These are phyloP conservation scores for Julus scandinavius DNA, from an alignment of 2,888 invertebrate species.

Conservation along the genomic window DNA sequence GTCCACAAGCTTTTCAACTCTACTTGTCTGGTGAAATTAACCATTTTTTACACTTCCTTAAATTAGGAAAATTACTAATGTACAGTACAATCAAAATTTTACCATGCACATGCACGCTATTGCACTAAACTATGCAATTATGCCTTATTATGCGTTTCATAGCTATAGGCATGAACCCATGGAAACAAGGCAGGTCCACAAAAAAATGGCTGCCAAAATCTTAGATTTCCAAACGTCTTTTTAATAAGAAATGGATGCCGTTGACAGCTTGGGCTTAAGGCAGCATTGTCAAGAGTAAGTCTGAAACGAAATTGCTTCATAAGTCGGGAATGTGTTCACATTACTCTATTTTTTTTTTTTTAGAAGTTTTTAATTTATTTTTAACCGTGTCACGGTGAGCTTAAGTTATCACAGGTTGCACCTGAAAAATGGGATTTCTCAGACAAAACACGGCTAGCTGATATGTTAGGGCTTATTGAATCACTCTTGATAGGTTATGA, in stretches of 20 bases:
- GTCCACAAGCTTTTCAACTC: neutral
- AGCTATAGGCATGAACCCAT: neutral
- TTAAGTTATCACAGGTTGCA: slow-evolving; percentile 19
- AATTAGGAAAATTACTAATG: neutral
- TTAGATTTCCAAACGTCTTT: neutral
- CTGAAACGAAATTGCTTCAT: neutral
- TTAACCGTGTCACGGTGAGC: slow-evolving; percentile 11
- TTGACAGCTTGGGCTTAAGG: slow-evolving; percentile 10
- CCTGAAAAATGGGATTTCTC: slow-evolving; percentile 39
- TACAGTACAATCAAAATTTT: neutral
- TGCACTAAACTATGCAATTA: neutral
- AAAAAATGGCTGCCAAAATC: slow-evolving; percentile 36
- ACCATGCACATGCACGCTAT: neutral
- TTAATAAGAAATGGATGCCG: neutral
- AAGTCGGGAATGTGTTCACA: neutral
- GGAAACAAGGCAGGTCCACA: neutral
- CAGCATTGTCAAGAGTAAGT: neutral
- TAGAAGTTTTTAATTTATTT: slow-evolving; percentile 15
- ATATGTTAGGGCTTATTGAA: slow-evolving; percentile 21
- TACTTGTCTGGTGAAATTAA: neutral
- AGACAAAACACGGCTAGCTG: neutral
- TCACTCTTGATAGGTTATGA: neutral
- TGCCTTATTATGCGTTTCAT: neutral
- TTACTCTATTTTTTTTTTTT: neutral
- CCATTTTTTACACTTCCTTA: neutral